Conservation (phyloP, 2,888 invertebrate genomes). For the Panopea generosa region DNA sequence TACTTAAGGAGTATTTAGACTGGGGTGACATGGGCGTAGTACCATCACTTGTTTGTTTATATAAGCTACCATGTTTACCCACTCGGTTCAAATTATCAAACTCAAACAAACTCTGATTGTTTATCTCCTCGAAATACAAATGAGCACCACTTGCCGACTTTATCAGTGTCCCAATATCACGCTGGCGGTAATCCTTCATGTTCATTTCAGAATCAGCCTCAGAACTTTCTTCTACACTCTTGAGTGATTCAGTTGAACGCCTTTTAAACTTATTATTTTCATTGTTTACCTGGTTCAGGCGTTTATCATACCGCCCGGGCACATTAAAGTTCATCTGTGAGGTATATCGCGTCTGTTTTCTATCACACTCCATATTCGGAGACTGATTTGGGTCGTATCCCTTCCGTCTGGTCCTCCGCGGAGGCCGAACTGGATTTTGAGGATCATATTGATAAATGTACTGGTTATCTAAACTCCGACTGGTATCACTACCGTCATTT, state of each 20-base stretch:
- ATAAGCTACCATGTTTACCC: constrained; percentile 38
- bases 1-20: constrained; percentile 73
- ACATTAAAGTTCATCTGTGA: constrained; percentile 42
- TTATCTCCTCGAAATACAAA: constrained; percentile 72
- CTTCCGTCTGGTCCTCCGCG: constrained; percentile 59
- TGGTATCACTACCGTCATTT: constrained; percentile 40
- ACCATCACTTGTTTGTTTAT: constrained; percentile 69
- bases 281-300: constrained; percentile 14
- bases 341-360: constrained; percentile 38
- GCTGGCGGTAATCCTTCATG: constrained; percentile 33
- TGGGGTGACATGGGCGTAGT: constrained; percentile 76
- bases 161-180: constrained; percentile 62
- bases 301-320: constrained; percentile 37
- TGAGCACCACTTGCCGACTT: constrained; percentile 82
- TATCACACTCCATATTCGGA: constrained; percentile 57
- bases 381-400: constrained; percentile 45
- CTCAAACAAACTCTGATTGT: constrained; percentile 40
- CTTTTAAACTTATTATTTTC: constrained; percentile 50
- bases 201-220: constrained; percentile 57
- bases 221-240: constrained; percentile 71
- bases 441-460: constrained; percentile 51
- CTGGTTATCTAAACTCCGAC: constrained; percentile 63
- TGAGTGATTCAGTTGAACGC: constrained; percentile 70
- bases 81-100: constrained; percentile 56
- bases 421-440: constrained; percentile 74